Evolutionary conservation across 2,888 invertebrate genomes (phyloP), one percentile per base, ranked within the genome.

Genomic region (Cheiracanthium punctorium): DNA sequence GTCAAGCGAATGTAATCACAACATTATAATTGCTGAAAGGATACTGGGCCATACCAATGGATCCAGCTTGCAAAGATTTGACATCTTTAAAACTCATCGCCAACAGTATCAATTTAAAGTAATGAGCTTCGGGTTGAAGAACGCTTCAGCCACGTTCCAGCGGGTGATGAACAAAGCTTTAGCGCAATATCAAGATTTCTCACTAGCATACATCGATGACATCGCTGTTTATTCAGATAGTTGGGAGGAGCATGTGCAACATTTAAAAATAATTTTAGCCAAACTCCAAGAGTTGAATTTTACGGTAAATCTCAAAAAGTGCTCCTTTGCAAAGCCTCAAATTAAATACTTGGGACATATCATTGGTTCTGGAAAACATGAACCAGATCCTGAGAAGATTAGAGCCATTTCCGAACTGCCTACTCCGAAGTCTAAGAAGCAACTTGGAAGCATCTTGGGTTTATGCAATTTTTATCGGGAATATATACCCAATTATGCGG

Each of bases 71-170:
- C 17, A 29, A 48, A 29, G 17, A 17, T 2, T 28, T 32, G 0
- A 52, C 52, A 12, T 28, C 28, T 58, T 64, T 64, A 37, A 32
- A 30, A 32, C 58, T 10, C 52, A 58, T 1, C 7, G 14, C 8
- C 48, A 24, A 1, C 32, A 32, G 32, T 64, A 41, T 41, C 32
- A 17, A 8, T 43, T 28, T 28, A 76, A 65, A 24, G 67, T 69
- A n/a, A 4, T 69, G 37, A 41, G 43, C 1, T 67, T 67, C 1
- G 67, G 43, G 7, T 10, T 76, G 1, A 4, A 17, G n/a, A 67
- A 67, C 20, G 17, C 65, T 29, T 32, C 74, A 28, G 37, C 33
- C 12, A 65, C 75, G 14, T 76, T 41, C 41, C 65, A 76, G n/a
- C 14, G 65, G 17, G 41, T 28, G 1, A 41, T 67, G 43, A 76